Conservation (phyloP, 2,113 vertebrate species). For the Poeciliopsis retropinna region DNA sequence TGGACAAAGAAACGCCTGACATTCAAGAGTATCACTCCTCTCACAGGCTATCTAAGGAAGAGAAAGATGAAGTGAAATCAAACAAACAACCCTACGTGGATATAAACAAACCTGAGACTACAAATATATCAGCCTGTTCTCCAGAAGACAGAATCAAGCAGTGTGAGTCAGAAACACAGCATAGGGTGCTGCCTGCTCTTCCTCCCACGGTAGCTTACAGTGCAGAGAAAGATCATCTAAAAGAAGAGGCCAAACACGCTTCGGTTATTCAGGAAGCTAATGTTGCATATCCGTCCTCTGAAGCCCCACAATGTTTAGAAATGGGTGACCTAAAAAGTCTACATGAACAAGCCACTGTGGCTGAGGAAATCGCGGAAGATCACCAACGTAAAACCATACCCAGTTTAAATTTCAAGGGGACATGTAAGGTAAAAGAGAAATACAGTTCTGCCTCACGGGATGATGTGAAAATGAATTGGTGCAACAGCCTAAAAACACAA, state of each 20-base stretch:
- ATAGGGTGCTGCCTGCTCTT: slow-evolving; percentile 29
- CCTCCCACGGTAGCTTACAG: not conserved
- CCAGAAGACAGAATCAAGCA: slow-evolving; percentile 36
- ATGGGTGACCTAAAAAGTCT: slow-evolving; percentile 54
- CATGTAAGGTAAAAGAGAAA: slow-evolving; percentile 18
- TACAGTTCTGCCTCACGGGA: slow-evolving; percentile 7
- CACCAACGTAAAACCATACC: not conserved
- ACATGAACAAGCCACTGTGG: not conserved
- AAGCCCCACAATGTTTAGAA: slow-evolving; percentile 16
- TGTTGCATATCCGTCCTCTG: slow-evolving; percentile 42
- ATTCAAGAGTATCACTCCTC: slow-evolving; percentile 1
- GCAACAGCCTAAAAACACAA: slow-evolving; percentile 26
- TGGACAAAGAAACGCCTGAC: slow-evolving; percentile 7
- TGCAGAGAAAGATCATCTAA: slow-evolving; percentile 5
- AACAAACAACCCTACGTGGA: slow-evolving; percentile 5
- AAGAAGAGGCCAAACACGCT: slow-evolving; percentile 26
- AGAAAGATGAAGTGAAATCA: slow-evolving; percentile 62
- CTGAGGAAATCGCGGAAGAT: slow-evolving; percentile 21
- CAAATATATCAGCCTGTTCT: slow-evolving; percentile 34
- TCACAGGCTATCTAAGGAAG: slow-evolving; percentile 22
- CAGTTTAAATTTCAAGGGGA: slow-evolving; percentile 27
- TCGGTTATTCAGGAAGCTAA: slow-evolving; percentile 53
- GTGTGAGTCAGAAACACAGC: slow-evolving; percentile 29
- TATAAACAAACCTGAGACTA: slow-evolving; percentile 43
- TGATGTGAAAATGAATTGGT: slow-evolving; percentile 11